Conservation (phyloP, 2,888 invertebrate species). For the Nymphalis c-album region DNA sequence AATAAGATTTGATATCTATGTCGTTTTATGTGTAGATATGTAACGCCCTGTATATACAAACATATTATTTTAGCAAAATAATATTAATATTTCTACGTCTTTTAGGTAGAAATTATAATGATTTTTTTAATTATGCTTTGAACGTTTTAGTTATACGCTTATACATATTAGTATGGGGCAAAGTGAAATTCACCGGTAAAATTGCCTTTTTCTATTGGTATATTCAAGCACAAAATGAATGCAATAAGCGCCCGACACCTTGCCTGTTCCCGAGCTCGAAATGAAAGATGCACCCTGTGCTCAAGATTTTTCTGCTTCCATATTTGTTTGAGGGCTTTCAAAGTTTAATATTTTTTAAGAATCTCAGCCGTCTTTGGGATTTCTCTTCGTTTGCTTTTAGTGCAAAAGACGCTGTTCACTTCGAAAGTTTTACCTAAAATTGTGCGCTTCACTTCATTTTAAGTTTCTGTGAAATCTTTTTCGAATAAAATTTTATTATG, state of each 20-base stretch:
- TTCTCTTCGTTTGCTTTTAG: conserved; percentile 21
- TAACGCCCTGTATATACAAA: not conserved
- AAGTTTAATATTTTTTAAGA: conserved; percentile 31
- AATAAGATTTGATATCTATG: not conserved
- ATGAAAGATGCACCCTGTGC: conserved; percentile 27
- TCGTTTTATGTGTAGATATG: not conserved
- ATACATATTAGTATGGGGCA: not conserved
- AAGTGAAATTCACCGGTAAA: conserved; percentile 7
- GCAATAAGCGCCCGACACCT: conserved; percentile 20
- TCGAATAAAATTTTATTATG: not conserved
- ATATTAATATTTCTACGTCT: too few relatives aligned
- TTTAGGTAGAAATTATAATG: too few relatives aligned
- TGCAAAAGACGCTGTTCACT: conserved; percentile 3
- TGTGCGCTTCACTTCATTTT: conserved; percentile 4
- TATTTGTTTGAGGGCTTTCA: conserved; percentile 32
- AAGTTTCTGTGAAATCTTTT: conserved; percentile 5
- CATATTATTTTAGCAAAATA: too few relatives aligned
- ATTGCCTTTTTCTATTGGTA: conserved; percentile 3
- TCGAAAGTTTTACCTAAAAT: conserved; percentile 10
- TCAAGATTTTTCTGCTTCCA: conserved; percentile 28
- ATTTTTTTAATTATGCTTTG: too few relatives aligned
- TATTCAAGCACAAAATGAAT: conserved; percentile 5
- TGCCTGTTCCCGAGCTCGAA: conserved; percentile 14
- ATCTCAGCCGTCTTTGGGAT: conserved; percentile 15
- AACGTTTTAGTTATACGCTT: too few relatives aligned